Evolutionary conservation across 2,888 invertebrate genomes (phyloP).

Genomic region (Agelastica alni): DNA sequence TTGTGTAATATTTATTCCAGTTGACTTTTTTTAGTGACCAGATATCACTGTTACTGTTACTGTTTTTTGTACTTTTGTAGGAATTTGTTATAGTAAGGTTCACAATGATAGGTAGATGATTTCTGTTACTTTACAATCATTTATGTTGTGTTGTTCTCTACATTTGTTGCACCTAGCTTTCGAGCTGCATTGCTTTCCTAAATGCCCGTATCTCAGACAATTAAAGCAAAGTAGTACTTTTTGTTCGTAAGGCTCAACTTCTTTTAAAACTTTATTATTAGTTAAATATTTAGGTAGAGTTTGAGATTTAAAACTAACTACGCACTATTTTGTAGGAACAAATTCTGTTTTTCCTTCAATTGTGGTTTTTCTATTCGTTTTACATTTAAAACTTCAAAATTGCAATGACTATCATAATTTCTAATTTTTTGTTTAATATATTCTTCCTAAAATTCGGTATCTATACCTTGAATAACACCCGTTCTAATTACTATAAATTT

Average conservation of each 20-base stretch:
- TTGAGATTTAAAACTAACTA: no score
- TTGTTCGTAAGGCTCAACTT: no score
- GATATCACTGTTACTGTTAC: background rate
- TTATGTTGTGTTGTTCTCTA: conserved; percentile 5
- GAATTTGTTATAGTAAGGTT: background rate
- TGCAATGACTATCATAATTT: background rate
- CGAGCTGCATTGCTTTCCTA: conserved; percentile 7
- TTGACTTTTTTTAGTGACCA: no score
- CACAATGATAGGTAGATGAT: background rate
- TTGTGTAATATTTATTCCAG: no score
- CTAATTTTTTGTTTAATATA: background rate
- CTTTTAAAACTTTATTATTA: no score
- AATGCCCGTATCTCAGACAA: conserved; percentile 13
- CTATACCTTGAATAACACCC: background rate
- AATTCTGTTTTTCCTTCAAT: no score
- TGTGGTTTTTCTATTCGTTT: background rate
- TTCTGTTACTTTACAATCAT: background rate
- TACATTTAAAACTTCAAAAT: background rate
- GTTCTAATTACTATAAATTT: background rate
- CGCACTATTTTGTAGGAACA: no score
- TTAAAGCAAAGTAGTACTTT: conserved; percentile 7
- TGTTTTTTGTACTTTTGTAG: background rate
- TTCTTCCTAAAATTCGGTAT: background rate
- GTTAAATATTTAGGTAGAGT: no score
- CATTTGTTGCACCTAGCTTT: conserved; percentile 10